Percentiles rank a stretch among this genome's conserved stretches.
Conservation (phyloP, 2,797 vertebrate species). For the Sebastes oblongus region DNA sequence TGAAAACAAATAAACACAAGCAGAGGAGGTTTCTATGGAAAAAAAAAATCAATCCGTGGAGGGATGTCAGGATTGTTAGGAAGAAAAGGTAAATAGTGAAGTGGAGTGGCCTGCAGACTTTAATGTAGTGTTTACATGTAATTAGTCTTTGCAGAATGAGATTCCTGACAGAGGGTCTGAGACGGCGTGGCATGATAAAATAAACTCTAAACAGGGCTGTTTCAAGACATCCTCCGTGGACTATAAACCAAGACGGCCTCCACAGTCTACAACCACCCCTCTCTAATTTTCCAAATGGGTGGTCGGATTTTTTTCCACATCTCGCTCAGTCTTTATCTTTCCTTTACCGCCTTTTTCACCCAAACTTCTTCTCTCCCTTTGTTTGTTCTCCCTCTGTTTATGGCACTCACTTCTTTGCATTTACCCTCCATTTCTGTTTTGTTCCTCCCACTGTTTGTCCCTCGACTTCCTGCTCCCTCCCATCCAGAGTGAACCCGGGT, state of each 20-base stretch:
- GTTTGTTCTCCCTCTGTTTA: constrained; percentile 51
- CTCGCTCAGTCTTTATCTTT: constrained; percentile 31
- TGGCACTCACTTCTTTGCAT: constrained; percentile 20
- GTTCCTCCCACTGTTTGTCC: constrained; percentile 50
- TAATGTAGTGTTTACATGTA: constrained; percentile 82
- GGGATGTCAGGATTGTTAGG: constrained; percentile 80
- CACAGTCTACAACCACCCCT: constrained; percentile 77
- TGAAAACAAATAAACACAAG: constrained; percentile 78
- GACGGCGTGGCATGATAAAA: constrained; percentile 76
- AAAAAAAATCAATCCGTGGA: constrained; percentile 75
- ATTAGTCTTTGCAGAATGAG: constrained; percentile 84
- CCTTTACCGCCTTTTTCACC: constrained; percentile 10
- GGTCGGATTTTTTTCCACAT: constrained; percentile 64
- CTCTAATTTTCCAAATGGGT: constrained; percentile 81
- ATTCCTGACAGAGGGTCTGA: constrained; percentile 82
- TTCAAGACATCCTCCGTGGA: constrained; percentile 83
- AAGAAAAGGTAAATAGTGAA: constrained; percentile 80
- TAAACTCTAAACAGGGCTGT: constrained; percentile 83
- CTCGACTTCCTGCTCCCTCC: constrained; percentile 80
- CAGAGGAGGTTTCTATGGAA: constrained; percentile 64
- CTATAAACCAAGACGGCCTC: constrained; percentile 79
- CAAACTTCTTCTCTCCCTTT: constrained; percentile 22
- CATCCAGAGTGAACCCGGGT: constrained; percentile 81
- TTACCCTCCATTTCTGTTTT: constrained; percentile 41
- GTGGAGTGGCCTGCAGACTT: constrained; percentile 76